Evolutionary conservation across 2,888 invertebrate species (phyloP).

Genomic region (Epinotia brunnichana): DNA sequence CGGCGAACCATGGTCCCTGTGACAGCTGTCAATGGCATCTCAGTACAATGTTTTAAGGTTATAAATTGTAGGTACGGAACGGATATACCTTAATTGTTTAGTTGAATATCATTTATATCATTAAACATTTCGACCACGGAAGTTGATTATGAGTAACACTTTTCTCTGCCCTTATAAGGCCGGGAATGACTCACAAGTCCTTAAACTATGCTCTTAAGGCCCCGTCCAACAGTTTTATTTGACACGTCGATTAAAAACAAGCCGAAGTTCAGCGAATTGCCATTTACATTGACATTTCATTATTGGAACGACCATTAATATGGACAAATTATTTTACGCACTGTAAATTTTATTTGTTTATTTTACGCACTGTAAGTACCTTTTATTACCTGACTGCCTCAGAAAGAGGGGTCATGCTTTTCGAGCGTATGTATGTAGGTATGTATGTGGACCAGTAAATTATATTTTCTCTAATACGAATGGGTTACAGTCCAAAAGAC

Average conservation of each 20-base stretch:
- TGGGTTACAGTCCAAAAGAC: too few species aligned
- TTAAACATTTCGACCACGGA: slow-evolving; percentile 14
- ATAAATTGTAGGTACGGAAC: too few species aligned
- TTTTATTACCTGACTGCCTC: too few species aligned
- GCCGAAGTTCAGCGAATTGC: background rate
- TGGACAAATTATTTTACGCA: slow-evolving; percentile 12
- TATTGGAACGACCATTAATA: slow-evolving; percentile 2
- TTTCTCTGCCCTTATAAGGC: slow-evolving; percentile 35
- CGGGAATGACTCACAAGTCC: slow-evolving; percentile 30
- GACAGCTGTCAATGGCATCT: too few species aligned
- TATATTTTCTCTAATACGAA: too few species aligned
- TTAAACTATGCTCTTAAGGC: slow-evolving; percentile 40
- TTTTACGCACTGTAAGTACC: background rate
- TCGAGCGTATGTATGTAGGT: too few species aligned
- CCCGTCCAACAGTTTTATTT: slow-evolving; percentile 31
- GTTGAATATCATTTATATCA: background rate
- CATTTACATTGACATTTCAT: slow-evolving; percentile 27
- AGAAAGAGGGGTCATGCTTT: too few species aligned
- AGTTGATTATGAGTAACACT: slow-evolving; percentile 33
- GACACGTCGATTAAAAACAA: slow-evolving; percentile 23
- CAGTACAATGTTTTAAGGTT: too few species aligned
- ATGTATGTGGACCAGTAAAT: too few species aligned
- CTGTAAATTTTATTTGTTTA: background rate
- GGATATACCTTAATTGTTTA: too few species aligned
- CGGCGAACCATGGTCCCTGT: too few species aligned